Percentiles rank a stretch among this genome's conserved stretches.
Conservation (phyloP, 1,140 invertebrate species). For the Ceratina calcarata region DNA sequence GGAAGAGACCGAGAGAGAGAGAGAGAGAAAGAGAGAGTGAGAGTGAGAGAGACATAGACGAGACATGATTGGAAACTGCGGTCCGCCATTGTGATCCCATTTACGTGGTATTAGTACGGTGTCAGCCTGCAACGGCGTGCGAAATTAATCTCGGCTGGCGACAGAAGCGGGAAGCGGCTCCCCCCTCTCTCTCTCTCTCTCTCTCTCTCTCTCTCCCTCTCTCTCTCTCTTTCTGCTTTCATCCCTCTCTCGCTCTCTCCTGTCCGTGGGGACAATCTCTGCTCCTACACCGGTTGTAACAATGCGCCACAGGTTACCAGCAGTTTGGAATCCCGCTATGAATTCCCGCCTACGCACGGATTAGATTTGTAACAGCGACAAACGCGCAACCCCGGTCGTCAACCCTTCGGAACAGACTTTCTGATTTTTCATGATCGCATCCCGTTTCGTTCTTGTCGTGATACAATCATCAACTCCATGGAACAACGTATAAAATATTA, state of each 20-base stretch:
- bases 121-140: conserved; percentile 71
- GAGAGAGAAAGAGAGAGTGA: conserved; percentile 46
- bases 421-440: conserved; percentile 30
- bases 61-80: conserved; percentile 77
- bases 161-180: conserved; percentile 47
- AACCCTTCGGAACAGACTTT: conserved; percentile 15
- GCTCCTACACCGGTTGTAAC: conserved; percentile 51
- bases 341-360: conserved; percentile 54
- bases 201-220: too few relatives aligned
- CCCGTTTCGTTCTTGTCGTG: background rate
- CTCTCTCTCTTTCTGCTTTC: conserved; percentile 29
- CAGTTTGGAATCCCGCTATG: conserved; percentile 52
- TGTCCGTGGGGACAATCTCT: conserved; percentile 56
- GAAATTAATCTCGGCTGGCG: conserved; percentile 73
- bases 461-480: too few relatives aligned
- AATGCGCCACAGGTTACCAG: conserved; percentile 62
- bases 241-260: conserved; percentile 16
- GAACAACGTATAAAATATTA: background rate
- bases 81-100: conserved; percentile 77
- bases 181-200: too few relatives aligned
- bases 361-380: conserved; percentile 52
- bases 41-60: conserved; percentile 52
- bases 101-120: conserved; percentile 76
- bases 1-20: conserved; percentile 33
- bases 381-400: conserved; percentile 1